A percentile compares a stretch with the other conserved stretches of the same genome.
Evolutionary conservation across 2,797 vertebrate species (phyloP).

Genomic region (Harpagifer antarcticus): DNA sequence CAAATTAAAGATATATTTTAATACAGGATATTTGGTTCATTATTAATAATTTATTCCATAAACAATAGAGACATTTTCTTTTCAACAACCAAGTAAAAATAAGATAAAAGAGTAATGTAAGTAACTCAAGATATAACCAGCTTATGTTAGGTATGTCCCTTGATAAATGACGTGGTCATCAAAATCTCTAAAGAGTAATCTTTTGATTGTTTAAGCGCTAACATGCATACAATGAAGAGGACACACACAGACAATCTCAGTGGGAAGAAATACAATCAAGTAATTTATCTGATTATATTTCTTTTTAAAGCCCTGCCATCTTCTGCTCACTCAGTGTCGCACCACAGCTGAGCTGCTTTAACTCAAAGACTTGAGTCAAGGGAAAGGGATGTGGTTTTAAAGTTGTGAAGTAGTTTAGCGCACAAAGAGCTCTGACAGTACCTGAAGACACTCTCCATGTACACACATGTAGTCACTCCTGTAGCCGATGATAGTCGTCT

Average conservation of each 20-base stretch:
- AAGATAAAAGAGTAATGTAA: background rate
- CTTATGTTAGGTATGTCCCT: background rate
- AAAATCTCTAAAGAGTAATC: background rate
- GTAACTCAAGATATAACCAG: background rate
- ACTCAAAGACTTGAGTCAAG: conserved; percentile 4
- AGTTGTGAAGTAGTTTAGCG: conserved; percentile 35
- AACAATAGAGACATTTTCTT: background rate
- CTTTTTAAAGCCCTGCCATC: conserved; percentile 11
- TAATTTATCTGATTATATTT: background rate
- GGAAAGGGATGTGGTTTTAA: conserved; percentile 78
- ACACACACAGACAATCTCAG: background rate
- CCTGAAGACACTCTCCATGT: conserved; percentile 37
- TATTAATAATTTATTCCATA: background rate
- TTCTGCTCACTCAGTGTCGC: conserved; percentile 7
- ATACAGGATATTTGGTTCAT: background rate
- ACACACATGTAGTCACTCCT: conserved; percentile 41
- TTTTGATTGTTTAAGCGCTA: background rate
- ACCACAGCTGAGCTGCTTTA: conserved; percentile 33
- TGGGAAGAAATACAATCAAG: background rate
- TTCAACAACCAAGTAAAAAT: too few species aligned
- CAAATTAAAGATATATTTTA: background rate
- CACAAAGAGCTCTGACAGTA: conserved; percentile 32
- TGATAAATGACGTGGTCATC: background rate
- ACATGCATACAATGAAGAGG: background rate
- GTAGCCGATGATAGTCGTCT: conserved; percentile 51